These are phyloP conservation scores for Dermochelys coriacea DNA, from an alignment of 2,797 vertebrate genomes.

Conservation along the genomic window DNA sequence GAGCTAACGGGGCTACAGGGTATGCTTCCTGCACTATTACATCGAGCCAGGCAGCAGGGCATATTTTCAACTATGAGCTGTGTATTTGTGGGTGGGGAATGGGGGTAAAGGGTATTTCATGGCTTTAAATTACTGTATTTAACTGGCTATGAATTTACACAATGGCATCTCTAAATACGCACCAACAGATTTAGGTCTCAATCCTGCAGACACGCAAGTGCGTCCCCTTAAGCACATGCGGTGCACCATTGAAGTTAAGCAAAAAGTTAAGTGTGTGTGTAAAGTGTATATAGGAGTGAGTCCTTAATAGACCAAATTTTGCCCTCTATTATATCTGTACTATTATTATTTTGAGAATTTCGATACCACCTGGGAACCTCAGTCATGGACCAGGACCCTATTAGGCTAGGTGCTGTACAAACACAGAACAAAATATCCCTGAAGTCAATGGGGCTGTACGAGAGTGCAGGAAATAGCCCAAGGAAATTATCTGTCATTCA, in stretches of 20 bases:
- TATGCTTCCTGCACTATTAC: background rate
- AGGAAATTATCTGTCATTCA: background rate
- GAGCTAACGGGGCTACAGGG: background rate
- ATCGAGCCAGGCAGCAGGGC: background rate
- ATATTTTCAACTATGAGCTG: background rate
- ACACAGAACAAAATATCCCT: background rate
- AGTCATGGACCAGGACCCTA: background rate
- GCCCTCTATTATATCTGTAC: background rate
- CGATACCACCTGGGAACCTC: too few relatives aligned
- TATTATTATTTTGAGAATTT: background rate
- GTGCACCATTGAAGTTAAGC: background rate
- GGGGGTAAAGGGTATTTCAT: background rate
- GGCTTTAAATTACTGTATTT: background rate
- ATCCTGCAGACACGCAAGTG: background rate
- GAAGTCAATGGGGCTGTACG: background rate
- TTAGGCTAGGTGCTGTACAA: background rate
- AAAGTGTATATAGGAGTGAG: background rate
- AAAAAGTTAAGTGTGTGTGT: background rate
- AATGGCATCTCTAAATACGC: background rate
- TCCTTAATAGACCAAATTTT: background rate
- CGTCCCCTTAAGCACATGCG: background rate
- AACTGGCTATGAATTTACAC: background rate
- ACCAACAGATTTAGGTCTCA: background rate
- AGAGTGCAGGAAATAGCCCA: background rate
- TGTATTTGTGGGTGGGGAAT: background rate